phyloP scores from a whole-genome alignment of 2,888 invertebrate species.

The Gerosis bhagava region DNA sequence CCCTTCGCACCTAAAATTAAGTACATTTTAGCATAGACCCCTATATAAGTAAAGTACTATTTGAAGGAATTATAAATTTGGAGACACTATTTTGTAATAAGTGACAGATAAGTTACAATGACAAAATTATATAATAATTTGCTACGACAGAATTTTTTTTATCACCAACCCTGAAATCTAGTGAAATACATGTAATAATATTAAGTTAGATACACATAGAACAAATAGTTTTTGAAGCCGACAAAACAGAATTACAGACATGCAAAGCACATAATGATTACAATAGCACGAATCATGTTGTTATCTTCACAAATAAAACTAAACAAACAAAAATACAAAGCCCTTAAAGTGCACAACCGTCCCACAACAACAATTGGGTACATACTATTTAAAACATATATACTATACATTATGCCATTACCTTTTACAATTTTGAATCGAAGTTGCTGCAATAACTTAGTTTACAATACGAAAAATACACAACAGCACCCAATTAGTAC shows the following conservation, averaged over 20 bases:
- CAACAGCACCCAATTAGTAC: slow-evolving; percentile 6
- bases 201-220: neutral
- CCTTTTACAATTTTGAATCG: too few relatives aligned
- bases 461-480: slow-evolving; percentile 3
- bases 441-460: too few relatives aligned
- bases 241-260: slow-evolving; percentile 9
- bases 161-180: neutral
- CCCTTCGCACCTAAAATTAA: slow-evolving; percentile 50
- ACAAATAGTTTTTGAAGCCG: neutral
- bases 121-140: too few relatives aligned
- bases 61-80: too few relatives aligned
- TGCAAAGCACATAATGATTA: slow-evolving; percentile 15
- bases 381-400: neutral
- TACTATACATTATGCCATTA: slow-evolving; percentile 1
- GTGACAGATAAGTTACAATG: too few relatives aligned
- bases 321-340: slow-evolving; percentile 1
- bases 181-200: too few relatives aligned
- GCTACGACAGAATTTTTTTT: too few relatives aligned
- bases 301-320: slow-evolving; percentile 3
- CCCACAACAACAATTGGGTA: neutral
- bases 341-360: slow-evolving; percentile 2
- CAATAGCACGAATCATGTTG: slow-evolving; percentile 2
- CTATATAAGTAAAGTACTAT: too few relatives aligned
- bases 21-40: neutral
- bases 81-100: too few relatives aligned